These are phyloP conservation scores for Phacellophora camtschatica DNA, from an alignment of 30 jellyfish, hydroid and myxozoan genomes.

Conservation along the genomic window DNA sequence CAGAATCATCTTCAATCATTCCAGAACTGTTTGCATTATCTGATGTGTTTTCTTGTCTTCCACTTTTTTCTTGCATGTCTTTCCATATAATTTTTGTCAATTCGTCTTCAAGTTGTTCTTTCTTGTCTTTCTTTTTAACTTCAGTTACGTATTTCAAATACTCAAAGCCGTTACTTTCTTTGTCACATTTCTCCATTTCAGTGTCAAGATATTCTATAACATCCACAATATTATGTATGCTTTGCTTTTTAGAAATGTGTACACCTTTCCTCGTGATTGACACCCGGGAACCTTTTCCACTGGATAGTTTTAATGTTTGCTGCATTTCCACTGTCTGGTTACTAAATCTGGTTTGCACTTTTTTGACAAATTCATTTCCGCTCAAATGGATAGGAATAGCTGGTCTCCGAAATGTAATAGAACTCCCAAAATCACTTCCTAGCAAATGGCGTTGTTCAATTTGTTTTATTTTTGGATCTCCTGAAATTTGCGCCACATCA, in stretches of 20 bases:
- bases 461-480: not conserved
- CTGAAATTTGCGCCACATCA: not conserved
- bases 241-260: not conserved
- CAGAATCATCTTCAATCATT: not conserved
- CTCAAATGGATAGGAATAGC: not conserved
- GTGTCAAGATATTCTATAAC: not conserved
- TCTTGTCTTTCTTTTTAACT: not conserved
- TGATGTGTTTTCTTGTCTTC: not conserved
- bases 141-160: not conserved
- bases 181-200: not conserved
- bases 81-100: not conserved
- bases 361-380: not conserved
- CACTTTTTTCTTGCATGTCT: not conserved
- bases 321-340: not conserved
- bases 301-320: not conserved
- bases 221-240: not conserved
- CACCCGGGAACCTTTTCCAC: not conserved
- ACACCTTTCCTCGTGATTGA: not conserved
- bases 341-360: not conserved
- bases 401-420: not conserved
- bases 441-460: not conserved
- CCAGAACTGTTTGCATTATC: not conserved
- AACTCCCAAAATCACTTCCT: not conserved
- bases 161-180: not conserved
- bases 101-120: not conserved